phyloP scores from a whole-genome alignment of 1,140 invertebrate genomes.

The Potamilus streckersoni region DNA sequence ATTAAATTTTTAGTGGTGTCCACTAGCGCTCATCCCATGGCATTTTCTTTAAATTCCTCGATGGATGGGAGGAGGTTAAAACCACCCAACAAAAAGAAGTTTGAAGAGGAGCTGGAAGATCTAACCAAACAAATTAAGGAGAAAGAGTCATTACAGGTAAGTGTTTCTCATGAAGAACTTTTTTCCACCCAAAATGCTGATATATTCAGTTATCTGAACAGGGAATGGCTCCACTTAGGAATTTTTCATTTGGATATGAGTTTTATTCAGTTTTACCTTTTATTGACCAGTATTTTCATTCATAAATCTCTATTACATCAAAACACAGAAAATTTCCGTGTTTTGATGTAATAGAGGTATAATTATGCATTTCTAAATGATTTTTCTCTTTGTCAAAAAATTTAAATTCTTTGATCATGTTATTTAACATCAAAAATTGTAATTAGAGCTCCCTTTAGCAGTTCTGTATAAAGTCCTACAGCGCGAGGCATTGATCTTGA shows the following conservation, averaged over 20 bases:
- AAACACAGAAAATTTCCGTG: no score
- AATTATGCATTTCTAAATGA: no score
- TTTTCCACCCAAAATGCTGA: background rate
- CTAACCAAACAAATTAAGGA: constrained; percentile 39
- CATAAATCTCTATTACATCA: no score
- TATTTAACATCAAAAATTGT: no score
- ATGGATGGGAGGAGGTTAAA: constrained; percentile 28
- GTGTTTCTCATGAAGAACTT: constrained; percentile 17
- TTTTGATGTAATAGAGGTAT: no score
- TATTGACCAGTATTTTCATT: no score
- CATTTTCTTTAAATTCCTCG: constrained; percentile 3
- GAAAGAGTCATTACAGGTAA: constrained; percentile 55
- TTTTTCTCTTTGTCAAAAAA: no score
- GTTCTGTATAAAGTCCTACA: no score
- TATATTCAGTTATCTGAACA: background rate
- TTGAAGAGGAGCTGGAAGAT: constrained; percentile 56
- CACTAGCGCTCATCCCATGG: background rate
- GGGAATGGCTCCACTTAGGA: background rate
- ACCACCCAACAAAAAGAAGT: constrained; percentile 58
- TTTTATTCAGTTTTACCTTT: no score
- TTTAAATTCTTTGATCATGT: no score
- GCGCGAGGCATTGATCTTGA: no score
- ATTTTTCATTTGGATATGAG: background rate
- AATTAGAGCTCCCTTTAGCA: no score
- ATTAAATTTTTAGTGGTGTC: background rate